phyloP scores from a whole-genome alignment of 2,888 invertebrate species.

The Cataglyphis rosenhaueri region DNA sequence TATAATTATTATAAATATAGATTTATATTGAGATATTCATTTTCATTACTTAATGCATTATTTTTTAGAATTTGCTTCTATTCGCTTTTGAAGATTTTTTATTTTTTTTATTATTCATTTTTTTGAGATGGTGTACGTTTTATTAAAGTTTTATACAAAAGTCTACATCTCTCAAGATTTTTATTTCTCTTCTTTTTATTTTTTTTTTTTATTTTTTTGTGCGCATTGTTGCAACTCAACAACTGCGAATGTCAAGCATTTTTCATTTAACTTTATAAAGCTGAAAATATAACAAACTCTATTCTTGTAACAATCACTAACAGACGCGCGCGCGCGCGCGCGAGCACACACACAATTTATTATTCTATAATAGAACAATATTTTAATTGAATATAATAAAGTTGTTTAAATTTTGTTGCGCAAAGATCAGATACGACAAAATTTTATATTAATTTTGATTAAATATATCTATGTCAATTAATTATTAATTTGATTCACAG shows the following conservation, averaged over 20 bases:
- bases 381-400: neutral
- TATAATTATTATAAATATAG: conserved; percentile 1
- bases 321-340: neutral
- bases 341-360: neutral
- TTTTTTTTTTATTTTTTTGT: neutral
- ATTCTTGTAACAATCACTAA: neutral
- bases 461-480: neutral
- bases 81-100: neutral
- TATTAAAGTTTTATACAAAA: conserved; percentile 9
- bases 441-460: neutral
- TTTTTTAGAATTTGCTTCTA: neutral
- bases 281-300: conserved; percentile 13
- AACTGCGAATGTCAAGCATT: neutral
- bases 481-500: conserved; percentile 85
- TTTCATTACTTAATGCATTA: neutral
- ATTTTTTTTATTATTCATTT: neutral
- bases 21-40: neutral
- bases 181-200: conserved; percentile 16
- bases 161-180: neutral
- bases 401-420: neutral
- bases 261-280: conserved; percentile 7
- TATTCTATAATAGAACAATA: neutral
- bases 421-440: neutral
- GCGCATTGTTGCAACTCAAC: neutral
- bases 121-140: neutral